Evolutionary conservation across 2,888 invertebrate species (phyloP), one percentile per base, ranked within the genome.

Genomic region (Stegana nigrithorax): DNA sequence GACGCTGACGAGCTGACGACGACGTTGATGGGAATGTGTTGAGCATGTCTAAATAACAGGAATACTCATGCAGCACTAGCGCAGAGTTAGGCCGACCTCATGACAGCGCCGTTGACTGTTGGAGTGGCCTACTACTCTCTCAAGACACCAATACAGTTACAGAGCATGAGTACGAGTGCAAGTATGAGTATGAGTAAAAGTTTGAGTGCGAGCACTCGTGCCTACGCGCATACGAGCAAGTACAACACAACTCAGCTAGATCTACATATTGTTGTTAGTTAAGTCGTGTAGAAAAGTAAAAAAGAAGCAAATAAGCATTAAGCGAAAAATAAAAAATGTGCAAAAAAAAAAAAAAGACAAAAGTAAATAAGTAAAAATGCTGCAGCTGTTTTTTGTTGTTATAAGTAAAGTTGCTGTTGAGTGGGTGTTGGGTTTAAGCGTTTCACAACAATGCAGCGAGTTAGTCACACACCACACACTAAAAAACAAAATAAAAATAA

Each of bases 31-130:
- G n/a, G n/a, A 32, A 6, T n/a, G 42, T 42, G 42, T 29, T 29
- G n/a, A n/a, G n/a, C n/a, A n/a, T 47, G 47, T 47, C 25, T 47
- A 47, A 47, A 47, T 25, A 47, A 25, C 25, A 23, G 47, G 21
- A 47, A n/a, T n/a, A n/a, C n/a, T 21, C 47, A 23, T 47, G 21
- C 23, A 32, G 6, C 3, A 32, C 2, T 32, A 4, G 2, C 10
- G 5, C 32, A 5, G 12, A 2, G 32, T 5, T 10, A 32, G 3
- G 32, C 2, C 10, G 32, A 4, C 10, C 32, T 32, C 12, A 12
- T 32, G 32, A 39, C 39, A 39, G 10, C n/a, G 53, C 32, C 53
- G 53, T 55, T 55, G 53, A 55, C 53, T 55, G 32, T 32, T 55
- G 19, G 19, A 55, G 53, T 55, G 53, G 53, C 53, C 53, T 21